Evolutionary conservation across 2,113 vertebrate species (phyloP).

Genomic region (Rostratula benghalensis): DNA sequence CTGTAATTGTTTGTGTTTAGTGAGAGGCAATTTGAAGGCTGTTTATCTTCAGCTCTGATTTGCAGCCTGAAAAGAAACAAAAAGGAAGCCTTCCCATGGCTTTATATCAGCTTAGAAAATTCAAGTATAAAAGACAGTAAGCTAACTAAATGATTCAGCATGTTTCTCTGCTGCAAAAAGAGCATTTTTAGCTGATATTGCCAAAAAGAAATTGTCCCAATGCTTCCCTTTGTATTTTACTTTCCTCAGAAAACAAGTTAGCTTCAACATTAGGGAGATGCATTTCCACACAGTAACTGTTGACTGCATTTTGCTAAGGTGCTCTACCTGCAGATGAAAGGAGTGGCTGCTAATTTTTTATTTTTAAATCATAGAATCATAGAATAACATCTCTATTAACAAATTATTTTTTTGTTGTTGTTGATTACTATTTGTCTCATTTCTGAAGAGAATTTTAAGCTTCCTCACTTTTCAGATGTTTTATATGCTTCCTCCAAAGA

Average conservation of each 20-base stretch:
- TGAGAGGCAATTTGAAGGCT: slow-evolving; percentile 3
- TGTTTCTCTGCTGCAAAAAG: neutral
- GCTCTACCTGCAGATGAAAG: neutral
- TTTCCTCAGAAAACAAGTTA: neutral
- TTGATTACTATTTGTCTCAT: neutral
- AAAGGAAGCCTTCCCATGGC: neutral
- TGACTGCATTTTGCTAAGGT: neutral
- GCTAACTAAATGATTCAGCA: neutral
- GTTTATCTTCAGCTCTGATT: slow-evolving; percentile 12
- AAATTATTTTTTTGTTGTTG: neutral
- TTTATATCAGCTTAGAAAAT: neutral
- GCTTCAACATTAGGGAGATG: rapidly evolving
- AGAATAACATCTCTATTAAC: neutral
- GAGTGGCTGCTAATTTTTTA: neutral
- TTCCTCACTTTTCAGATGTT: neutral
- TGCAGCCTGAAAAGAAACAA: neutral
- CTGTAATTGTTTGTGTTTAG: neutral
- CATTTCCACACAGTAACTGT: neutral
- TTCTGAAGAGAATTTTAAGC: neutral
- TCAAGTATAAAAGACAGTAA: neutral
- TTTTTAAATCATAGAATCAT: neutral
- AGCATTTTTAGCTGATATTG: neutral
- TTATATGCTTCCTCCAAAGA: neutral
- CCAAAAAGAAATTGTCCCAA: neutral
- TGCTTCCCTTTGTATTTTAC: neutral